These are phyloP conservation scores for Dasyurus viverrinus DNA, from an alignment of 2,113 vertebrate genomes.

Conservation along the genomic window DNA sequence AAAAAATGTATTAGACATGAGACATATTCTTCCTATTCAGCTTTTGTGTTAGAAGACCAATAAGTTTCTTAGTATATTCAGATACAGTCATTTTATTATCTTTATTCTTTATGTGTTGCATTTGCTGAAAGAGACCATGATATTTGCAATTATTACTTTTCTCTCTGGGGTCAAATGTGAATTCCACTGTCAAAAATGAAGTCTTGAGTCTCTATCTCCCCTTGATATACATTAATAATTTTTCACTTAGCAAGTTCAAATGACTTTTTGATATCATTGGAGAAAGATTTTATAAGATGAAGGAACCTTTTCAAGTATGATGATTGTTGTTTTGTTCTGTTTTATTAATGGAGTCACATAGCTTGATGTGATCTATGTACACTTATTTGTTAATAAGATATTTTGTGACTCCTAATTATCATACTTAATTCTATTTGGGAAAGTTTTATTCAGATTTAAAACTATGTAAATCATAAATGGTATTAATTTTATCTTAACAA, in stretches of 20 bases:
- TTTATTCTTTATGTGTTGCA: not conserved
- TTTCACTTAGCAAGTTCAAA: not conserved
- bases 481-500: not conserved
- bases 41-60: not conserved
- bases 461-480: not conserved
- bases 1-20: not conserved
- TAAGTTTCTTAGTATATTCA: not conserved
- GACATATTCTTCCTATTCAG: not conserved
- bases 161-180: not conserved
- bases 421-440: not conserved
- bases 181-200: not conserved
- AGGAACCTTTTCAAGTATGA: not conserved
- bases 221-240: not conserved
- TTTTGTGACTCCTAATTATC: not conserved
- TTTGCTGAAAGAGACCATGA: not conserved
- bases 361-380: not conserved
- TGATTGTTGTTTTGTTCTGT: too few relatives aligned
- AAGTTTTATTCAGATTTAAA: not conserved
- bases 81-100: not conserved
- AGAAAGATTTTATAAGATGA: not conserved
- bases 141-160: not conserved
- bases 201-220: not conserved
- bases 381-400: not conserved
- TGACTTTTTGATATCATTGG: not conserved
- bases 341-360: not conserved